Percentiles rank a stretch among this genome's conserved stretches.
Evolutionary conservation across 2,888 invertebrate genomes (phyloP).

Genomic region (Chrysolina americana): DNA sequence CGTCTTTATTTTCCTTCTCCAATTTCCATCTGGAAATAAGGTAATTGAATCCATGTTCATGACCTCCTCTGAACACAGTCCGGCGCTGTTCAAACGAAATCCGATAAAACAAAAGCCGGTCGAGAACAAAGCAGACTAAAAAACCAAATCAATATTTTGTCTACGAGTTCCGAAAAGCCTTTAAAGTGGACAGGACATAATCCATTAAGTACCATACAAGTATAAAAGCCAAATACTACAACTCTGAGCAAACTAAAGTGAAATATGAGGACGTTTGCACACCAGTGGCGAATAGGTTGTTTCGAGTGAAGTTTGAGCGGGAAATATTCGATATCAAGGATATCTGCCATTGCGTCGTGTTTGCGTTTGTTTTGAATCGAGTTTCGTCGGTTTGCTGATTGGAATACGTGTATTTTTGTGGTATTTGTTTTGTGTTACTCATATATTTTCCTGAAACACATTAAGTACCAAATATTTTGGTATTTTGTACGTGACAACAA

Average conservation of each 20-base stretch:
- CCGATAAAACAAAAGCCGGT: slow-evolving; percentile 40
- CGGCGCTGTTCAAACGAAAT: slow-evolving; percentile 23
- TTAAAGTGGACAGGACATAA: slow-evolving; percentile 54
- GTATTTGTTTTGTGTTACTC: background rate
- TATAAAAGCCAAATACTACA: slow-evolving; percentile 56
- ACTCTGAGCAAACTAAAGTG: slow-evolving; percentile 56
- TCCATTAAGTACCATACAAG: slow-evolving; percentile 57
- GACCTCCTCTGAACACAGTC: background rate
- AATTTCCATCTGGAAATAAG: too few relatives aligned
- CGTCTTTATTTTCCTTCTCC: too few relatives aligned
- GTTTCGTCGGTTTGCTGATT: background rate
- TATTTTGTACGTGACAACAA: too few relatives aligned
- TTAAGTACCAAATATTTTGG: too few relatives aligned
- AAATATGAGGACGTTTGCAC: slow-evolving; percentile 53
- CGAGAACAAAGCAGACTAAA: slow-evolving; percentile 46
- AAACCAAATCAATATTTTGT: slow-evolving; percentile 53
- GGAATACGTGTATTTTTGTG: background rate
- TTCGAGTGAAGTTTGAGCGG: slow-evolving; percentile 17
- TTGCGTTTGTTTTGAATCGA: background rate
- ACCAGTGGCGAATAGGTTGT: slow-evolving; percentile 15
- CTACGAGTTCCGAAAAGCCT: slow-evolving; percentile 50
- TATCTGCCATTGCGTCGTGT: background rate
- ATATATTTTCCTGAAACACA: background rate
- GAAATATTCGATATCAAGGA: slow-evolving; percentile 14
- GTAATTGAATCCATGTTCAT: background rate